Percentiles rank a stretch among this genome's conserved stretches.
Conservation (phyloP, 2,113 vertebrate genomes). For the Machaerirhynchus nigripectus region DNA sequence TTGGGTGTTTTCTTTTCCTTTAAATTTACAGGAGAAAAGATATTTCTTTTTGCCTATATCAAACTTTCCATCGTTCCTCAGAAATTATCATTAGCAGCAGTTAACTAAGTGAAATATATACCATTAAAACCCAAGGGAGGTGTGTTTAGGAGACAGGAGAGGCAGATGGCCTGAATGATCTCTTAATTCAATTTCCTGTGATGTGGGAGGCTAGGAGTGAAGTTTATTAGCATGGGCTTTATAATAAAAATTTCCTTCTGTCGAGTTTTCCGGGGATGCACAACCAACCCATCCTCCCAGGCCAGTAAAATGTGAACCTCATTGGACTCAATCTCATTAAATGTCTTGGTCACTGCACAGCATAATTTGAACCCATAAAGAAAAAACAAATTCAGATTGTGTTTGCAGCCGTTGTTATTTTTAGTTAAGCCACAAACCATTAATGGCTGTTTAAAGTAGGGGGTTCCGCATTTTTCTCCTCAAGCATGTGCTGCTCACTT, state of each 20-base stretch:
- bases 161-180: slow-evolving; percentile 2
- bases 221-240: background rate
- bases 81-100: background rate
- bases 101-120: background rate
- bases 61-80: background rate
- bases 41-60: background rate
- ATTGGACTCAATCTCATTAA: background rate
- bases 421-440: slow-evolving; percentile 30
- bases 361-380: background rate
- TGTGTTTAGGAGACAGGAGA: background rate
- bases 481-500: background rate
- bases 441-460: slow-evolving; percentile 5
- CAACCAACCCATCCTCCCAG: background rate
- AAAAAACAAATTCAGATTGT: background rate
- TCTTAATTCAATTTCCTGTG: slow-evolving; percentile 8
- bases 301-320: background rate
- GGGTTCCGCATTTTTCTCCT: background rate
- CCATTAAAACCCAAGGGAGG: background rate
- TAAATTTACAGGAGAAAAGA: background rate
- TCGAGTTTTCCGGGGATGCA: background rate
- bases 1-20: background rate
- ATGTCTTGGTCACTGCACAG: background rate
- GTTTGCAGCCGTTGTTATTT: slow-evolving; percentile 4
- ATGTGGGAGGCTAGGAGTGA: background rate
- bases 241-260: background rate